Evolutionary conservation across 2,113 vertebrate species (phyloP), one percentile per base, ranked within the genome.

Genomic region (Pelecanus crispus): DNA sequence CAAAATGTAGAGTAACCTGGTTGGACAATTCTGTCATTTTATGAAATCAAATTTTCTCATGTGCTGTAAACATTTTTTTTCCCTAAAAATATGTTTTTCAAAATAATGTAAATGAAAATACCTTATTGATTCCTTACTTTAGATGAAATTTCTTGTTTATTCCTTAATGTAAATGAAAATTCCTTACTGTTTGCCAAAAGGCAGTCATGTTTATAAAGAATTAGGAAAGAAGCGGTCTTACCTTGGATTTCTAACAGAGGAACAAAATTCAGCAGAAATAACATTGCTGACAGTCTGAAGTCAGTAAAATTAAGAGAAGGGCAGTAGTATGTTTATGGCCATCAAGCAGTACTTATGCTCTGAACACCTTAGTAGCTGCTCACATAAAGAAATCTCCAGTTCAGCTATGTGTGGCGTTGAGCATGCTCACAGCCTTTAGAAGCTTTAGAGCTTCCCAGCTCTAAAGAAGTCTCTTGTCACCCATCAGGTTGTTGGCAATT

Each of bases 261-360:
- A 77, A 95, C 15, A 92, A 96, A 65, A 75, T 59, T 50, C 58
- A 98, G 81, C 67, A 97, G 88, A 77, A 97, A 71, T n/a, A 90
- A 25, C 90, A 93, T 89, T 68, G 87, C 77, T 66, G 53, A 75
- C 22, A 75, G 52, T 56, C 63, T 58, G 85, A 84, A 77, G 42
- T 81, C 85, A 86, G 40, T 73, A 67, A 63, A 65, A 80, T 32
- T 58, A 73, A 81, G 72, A 89, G 79, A 87, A 86, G n/a, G 31
- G 32, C 32, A 72, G 38, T 45, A 49, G 53, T 13, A 71, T 29
- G 17, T 78, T 92, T 70, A 25, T 24, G 90, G 75, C 81, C 77
- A 77, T 16, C 0, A 11, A 95, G 66, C 82, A 95, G 49, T 88
- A 63, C 11, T 67, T 66, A 29, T 61, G 63, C 72, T 96, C 81